phyloP scores from a whole-genome alignment of 1,140 invertebrate genomes.

The Drosophila varians region DNA sequence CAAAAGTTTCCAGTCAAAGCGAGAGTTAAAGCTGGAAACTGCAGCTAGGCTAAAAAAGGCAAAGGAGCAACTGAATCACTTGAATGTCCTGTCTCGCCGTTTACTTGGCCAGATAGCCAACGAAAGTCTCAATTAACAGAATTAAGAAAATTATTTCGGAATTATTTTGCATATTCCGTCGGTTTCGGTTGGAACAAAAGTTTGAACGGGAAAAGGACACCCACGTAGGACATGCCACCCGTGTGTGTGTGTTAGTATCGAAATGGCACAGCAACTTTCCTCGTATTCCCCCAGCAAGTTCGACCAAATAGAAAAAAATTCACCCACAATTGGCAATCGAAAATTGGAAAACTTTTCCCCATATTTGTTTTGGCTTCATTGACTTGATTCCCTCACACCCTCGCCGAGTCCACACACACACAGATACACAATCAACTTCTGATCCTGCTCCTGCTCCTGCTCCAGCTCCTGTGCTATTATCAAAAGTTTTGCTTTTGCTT shows the following conservation, averaged over 20 bases:
- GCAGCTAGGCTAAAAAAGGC: neutral
- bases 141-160: constrained; percentile 31
- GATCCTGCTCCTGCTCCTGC: no score
- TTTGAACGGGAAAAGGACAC: constrained; percentile 6
- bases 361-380: constrained; percentile 82
- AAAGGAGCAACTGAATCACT: constrained; percentile 11
- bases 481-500: constrained; percentile 53
- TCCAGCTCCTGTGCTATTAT: constrained; percentile 68
- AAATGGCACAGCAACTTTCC: constrained; percentile 72
- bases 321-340: constrained; percentile 80
- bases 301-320: constrained; percentile 59
- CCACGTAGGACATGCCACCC: neutral
- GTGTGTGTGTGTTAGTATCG: constrained; percentile 27
- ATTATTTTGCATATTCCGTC: constrained; percentile 35
- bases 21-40: constrained; percentile 62
- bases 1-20: constrained; percentile 76
- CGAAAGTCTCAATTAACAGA: constrained; percentile 8
- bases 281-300: constrained; percentile 70
- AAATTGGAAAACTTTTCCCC: constrained; percentile 81
- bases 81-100: constrained; percentile 30
- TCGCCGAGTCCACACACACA: constrained; percentile 8
- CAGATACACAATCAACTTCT: constrained; percentile 41
- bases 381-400: constrained; percentile 53
- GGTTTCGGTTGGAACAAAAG: neutral
- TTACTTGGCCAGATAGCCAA: constrained; percentile 28